A percentile compares a stretch with the other conserved stretches of the same genome.
phyloP scores from a whole-genome alignment of 2,113 vertebrate species.

The Nycticorax nycticorax region DNA sequence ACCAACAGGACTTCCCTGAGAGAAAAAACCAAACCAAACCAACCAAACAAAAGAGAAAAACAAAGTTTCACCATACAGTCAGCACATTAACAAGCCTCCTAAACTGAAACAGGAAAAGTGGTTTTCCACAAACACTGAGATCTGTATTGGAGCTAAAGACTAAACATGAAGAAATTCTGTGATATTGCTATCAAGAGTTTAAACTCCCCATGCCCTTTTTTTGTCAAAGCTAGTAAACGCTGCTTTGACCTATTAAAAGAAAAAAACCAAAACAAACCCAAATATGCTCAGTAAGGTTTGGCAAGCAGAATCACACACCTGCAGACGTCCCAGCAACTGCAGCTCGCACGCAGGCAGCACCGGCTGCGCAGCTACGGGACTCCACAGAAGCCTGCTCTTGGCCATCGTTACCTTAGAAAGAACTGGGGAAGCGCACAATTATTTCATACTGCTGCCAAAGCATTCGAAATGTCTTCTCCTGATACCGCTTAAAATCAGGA shows the following conservation, averaged over 20 bases:
- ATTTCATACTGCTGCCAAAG: accelerated
- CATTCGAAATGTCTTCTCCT: background rate
- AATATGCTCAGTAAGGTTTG: background rate
- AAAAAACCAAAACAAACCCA: background rate
- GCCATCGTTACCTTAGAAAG: background rate
- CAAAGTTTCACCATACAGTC: background rate
- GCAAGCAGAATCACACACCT: background rate
- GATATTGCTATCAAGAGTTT: background rate
- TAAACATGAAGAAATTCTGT: background rate
- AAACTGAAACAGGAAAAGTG: background rate
- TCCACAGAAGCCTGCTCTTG: background rate
- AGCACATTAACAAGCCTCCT: background rate
- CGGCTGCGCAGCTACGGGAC: accelerated
- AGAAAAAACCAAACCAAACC: too few relatives aligned
- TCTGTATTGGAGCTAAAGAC: background rate
- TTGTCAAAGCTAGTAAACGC: background rate
- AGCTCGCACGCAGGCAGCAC: accelerated
- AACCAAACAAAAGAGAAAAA: background rate
- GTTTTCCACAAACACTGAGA: background rate
- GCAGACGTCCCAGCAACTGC: accelerated
- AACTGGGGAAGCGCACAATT: accelerated
- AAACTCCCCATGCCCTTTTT: background rate
- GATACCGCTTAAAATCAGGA: background rate
- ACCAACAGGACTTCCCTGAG: background rate
- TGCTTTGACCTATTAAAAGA: background rate